These are phyloP conservation scores for Girardia tigrina DNA, from an alignment of 2,888 invertebrate species.

Conservation along the genomic window DNA sequence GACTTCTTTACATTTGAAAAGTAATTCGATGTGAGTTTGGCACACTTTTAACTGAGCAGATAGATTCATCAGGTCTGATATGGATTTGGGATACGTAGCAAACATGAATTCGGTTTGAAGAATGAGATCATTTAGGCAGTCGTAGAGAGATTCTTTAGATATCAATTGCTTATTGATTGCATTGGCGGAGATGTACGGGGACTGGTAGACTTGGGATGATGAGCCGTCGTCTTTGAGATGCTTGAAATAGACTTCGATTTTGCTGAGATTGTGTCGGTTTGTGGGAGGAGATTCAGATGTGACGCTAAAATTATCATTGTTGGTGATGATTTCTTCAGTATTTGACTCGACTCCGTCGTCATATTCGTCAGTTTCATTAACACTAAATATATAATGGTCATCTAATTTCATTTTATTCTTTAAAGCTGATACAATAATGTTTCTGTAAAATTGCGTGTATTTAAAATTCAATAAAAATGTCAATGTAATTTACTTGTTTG, in stretches of 20 bases:
- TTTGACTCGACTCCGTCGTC: conserved; percentile 24
- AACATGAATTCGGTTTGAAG: conserved; percentile 30
- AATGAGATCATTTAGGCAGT: conserved; percentile 30
- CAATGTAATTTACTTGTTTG: background rate
- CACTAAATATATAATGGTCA: conserved; percentile 23
- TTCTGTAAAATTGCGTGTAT: too few species aligned
- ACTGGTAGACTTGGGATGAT: background rate
- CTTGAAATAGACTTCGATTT: background rate
- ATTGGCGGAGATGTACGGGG: background rate
- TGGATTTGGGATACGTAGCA: conserved; percentile 30
- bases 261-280: background rate
- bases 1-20: conserved; percentile 18
- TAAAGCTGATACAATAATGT: conserved; percentile 9
- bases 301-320: background rate
- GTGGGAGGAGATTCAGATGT: conserved; percentile 4
- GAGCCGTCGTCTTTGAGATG: background rate
- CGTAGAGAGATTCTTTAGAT: conserved; percentile 16
- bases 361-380: conserved; percentile 9
- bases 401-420: conserved; percentile 23
- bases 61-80: background rate
- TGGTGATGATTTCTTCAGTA: background rate
- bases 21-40: conserved; percentile 19
- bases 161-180: background rate
- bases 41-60: conserved; percentile 25
- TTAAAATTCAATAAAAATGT: background rate